Evolutionary conservation across 2,797 vertebrate species (phyloP), one percentile per base, ranked within the genome.

Genomic region (Pygocentrus nattereri): DNA sequence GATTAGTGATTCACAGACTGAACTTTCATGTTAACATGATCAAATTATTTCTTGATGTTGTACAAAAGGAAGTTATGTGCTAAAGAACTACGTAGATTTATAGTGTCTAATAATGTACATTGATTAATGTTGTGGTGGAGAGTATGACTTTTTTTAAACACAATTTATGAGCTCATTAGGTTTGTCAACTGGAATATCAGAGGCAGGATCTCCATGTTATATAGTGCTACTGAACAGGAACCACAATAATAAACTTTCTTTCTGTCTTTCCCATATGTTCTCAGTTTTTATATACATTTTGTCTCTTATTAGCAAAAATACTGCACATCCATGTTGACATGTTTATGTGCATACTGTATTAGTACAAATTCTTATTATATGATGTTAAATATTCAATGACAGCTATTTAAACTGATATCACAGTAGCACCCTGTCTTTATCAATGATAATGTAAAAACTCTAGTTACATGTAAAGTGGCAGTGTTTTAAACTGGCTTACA

Each of bases 381-480:
- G 54, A 70, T 59, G 54, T 18, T 41, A 78, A 73, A 72, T 70
- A 67, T 49, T 34, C n/a, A 16, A 31, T 70, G 30, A 74, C 56
- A 49, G 31, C 18, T 49, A 44, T 68, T 67, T 27, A 52, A 72
- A 72, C 18, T 56, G 27, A 44, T 5, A 62, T 23, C 41, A 64
- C 47, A 56, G 38, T 67, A 71, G 59, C 49, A 56, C 50, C 30
- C 12, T 50, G 70, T 59, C 38, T 65, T 34, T 47, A 78, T n/a
- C 25, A 61, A 38, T 58, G 10, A 0, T 12, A 41, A 38, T 8
- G 34, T 38, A 34, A 59, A 72, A 58, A 70, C 67, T 80, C 62
- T 69, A 78, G 83, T 78, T 78, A 73, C 18, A 41, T 52, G 50
- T 69, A 69, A 70, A 54, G 47, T 76, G 31, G 74, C 70, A 83